Evolutionary conservation across 2,888 invertebrate genomes (phyloP), one percentile per base, ranked within the genome.

Genomic region (Drosophila prolongata): DNA sequence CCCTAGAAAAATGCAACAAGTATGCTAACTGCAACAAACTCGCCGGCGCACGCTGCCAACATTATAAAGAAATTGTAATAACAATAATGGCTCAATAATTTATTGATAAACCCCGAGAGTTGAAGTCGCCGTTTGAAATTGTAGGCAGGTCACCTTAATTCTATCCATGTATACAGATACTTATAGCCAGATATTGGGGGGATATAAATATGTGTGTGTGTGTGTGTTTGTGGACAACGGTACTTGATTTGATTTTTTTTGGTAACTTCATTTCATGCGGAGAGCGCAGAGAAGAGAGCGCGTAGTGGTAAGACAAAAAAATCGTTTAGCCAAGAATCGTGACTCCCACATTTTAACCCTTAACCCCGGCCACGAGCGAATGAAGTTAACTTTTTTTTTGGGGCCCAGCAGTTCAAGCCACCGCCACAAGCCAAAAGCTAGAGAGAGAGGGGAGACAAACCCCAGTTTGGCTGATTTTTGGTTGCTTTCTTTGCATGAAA

Each of bases 301-400:
- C 84, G 82, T 84, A 83, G 53, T 77, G 67, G 58, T 59, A 56
- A 66, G 66, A 66, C 54, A 70, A 64, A 69, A 64, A 64, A 65
- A 66, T 67, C 72, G 72, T 60, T 68, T 81, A 70, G 82, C 66
- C 77, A 71, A 73, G 85, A 91, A 91, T 91, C 91, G 91, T 91
- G 91, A 91, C 91, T 91, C 91, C 91, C 84, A 91, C 91, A 91
- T 91, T 90, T 91, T 91, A 90, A 91, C 91, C 91, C 89, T 91
- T 91, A 91, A 91, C 90, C 91, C 80, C 61, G 87, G 87, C 88
- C 84, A 82, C 86, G 83, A 85, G 85, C 89, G 87, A 84, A 89
- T 87, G 82, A 87, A 87, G 81, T 83, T 79, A 76, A 78, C 75
- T 77, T 57, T 64, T 37, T 47, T 76, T 75, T 78, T 78, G 52